Conservation (phyloP, 2,113 vertebrate species). For the Fukomys damarensis region DNA sequence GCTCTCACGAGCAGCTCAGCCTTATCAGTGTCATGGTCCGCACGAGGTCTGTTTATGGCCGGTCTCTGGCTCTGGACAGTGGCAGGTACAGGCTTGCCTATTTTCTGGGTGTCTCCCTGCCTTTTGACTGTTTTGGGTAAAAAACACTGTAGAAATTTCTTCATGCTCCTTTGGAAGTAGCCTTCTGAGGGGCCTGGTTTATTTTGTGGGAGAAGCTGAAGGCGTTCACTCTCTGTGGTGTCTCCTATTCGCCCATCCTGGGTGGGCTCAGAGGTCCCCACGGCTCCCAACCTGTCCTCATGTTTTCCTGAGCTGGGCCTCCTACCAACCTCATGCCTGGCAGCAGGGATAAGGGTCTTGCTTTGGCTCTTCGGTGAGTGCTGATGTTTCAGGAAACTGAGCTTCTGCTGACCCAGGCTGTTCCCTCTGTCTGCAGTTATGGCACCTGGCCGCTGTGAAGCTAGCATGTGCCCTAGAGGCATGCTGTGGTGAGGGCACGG, state of each 20-base stretch:
- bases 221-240: not conserved
- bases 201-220: not conserved
- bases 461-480: fast-evolving
- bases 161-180: not conserved
- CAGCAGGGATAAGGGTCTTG: not conserved
- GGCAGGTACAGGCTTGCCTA: not conserved
- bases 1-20: not conserved
- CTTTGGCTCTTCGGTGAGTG: not conserved
- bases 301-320: not conserved
- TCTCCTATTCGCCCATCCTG: not conserved
- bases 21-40: not conserved
- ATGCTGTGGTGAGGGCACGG: not conserved
- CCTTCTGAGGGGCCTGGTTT: not conserved
- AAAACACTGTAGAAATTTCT: not conserved
- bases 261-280: not conserved
- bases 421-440: too few relatives aligned
- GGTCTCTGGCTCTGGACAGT: not conserved
- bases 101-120: not conserved
- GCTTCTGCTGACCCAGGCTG: not conserved
- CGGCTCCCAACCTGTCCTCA: not conserved
- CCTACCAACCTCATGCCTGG: not conserved
- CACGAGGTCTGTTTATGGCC: not conserved
- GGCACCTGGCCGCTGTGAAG: not conserved
- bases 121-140: not conserved
- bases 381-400: not conserved